Evolutionary conservation across 2,888 invertebrate species (phyloP).

Genomic region (Clepsis dumicolana): DNA sequence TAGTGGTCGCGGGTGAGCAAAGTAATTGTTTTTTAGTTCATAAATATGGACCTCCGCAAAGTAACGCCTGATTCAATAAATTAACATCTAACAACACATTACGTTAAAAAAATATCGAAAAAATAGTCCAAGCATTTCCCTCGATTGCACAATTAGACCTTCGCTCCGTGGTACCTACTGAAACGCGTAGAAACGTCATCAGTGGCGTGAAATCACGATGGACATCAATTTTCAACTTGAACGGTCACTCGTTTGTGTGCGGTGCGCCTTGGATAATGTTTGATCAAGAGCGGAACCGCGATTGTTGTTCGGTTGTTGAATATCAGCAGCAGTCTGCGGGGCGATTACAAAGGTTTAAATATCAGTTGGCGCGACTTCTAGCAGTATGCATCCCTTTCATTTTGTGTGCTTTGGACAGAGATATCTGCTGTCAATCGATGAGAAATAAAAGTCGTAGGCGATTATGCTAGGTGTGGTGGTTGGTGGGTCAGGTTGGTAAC

Average conservation of each 20-base stretch:
- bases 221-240: constrained; percentile 78
- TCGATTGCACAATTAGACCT: constrained; percentile 25
- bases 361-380: neutral
- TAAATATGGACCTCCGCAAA: no score
- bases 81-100: no score
- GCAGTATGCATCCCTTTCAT: neutral
- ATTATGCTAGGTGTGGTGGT: neutral
- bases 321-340: constrained; percentile 13
- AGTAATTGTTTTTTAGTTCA: no score
- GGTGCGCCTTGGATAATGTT: constrained; percentile 56
- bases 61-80: no score
- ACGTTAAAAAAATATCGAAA: no score
- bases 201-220: constrained; percentile 70
- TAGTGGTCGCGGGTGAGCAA: no score
- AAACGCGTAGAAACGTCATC: constrained; percentile 53
- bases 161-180: constrained; percentile 30
- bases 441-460: neutral
- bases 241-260: constrained; percentile 67
- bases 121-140: neutral
- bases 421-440: neutral
- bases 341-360: neutral
- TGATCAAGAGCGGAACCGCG: constrained; percentile 64
- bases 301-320: constrained; percentile 50
- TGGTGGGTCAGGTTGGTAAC: constrained; percentile 15
- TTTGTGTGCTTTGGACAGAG: neutral